Percentiles rank a stretch among this genome's conserved stretches.
These are phyloP conservation scores for Pelagia noctiluca DNA, from an alignment of 30 jellyfish, hydroid and myxozoan species.

Conservation along the genomic window DNA sequence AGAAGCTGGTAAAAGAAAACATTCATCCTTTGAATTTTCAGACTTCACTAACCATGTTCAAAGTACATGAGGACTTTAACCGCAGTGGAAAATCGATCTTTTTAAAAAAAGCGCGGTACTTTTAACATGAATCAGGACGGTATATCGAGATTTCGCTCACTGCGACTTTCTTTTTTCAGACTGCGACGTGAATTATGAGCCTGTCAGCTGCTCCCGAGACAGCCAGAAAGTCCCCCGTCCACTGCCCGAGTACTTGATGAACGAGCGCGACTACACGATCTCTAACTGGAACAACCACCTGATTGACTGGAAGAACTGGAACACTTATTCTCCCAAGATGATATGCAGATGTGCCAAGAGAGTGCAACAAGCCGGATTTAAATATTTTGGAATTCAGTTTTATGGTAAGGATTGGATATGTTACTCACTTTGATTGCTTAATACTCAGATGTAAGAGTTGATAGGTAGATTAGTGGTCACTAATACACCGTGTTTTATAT, in stretches of 20 bases:
- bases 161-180: slow-evolving; percentile 15
- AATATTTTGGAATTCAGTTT: slow-evolving; percentile 72
- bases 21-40: no score
- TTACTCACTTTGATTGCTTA: not conserved
- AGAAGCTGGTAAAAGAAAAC: no score
- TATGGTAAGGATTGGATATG: slow-evolving; percentile 49
- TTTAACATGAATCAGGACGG: not conserved
- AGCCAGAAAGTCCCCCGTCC: slow-evolving; percentile 69
- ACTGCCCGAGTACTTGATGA: slow-evolving; percentile 69
- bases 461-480: no score
- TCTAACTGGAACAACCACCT: slow-evolving; percentile 68
- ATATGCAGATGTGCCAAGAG: slow-evolving; percentile 84
- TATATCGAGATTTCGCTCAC: not conserved
- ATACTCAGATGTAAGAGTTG: no score
- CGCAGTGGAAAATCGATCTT: not conserved
- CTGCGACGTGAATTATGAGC: slow-evolving; percentile 74
- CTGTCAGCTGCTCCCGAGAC: slow-evolving; percentile 78
- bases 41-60: no score
- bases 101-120: not conserved
- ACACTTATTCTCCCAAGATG: slow-evolving; percentile 70
- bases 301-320: slow-evolving; percentile 90
- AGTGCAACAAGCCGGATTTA: slow-evolving; percentile 56
- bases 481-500: not conserved
- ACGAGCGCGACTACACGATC: slow-evolving; percentile 78
- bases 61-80: no score